phyloP scores from a whole-genome alignment of 2,797 vertebrate genomes.

The Syngnathus acus region DNA sequence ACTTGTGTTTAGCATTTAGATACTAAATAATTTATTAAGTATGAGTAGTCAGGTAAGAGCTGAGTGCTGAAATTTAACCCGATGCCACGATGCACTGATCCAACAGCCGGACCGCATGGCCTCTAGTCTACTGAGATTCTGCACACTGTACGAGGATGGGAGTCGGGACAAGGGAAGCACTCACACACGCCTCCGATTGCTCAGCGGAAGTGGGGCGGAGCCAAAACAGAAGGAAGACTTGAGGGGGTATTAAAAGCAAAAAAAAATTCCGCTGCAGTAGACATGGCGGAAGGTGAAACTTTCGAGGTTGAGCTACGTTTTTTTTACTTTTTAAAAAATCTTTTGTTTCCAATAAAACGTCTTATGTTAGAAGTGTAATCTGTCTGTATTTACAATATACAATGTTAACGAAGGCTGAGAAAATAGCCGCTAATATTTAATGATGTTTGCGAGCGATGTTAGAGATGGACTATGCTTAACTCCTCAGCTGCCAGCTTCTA shows the following conservation, averaged over 20 bases:
- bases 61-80: slow-evolving; percentile 81
- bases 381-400: slow-evolving; percentile 97
- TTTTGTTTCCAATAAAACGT: slow-evolving; percentile 76
- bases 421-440: slow-evolving; percentile 90
- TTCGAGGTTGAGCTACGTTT: slow-evolving; percentile 87
- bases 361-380: slow-evolving; percentile 95
- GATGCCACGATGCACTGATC: slow-evolving; percentile 55
- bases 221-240: slow-evolving; percentile 29
- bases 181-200: slow-evolving; percentile 77
- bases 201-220: slow-evolving; percentile 38
- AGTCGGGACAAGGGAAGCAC: slow-evolving; percentile 86
- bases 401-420: slow-evolving; percentile 94
- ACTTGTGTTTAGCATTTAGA: slow-evolving; percentile 74
- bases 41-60: slow-evolving; percentile 81
- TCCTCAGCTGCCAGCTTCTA: slow-evolving; percentile 79
- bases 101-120: slow-evolving; percentile 79
- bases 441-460: slow-evolving; percentile 83
- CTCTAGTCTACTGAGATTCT: slow-evolving; percentile 90
- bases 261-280: slow-evolving; percentile 40
- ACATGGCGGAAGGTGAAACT: slow-evolving; percentile 92
- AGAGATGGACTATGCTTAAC: slow-evolving; percentile 79
- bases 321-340: slow-evolving; percentile 52
- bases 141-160: slow-evolving; percentile 83
- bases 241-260: slow-evolving; percentile 32
- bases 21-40: slow-evolving; percentile 84